Evolutionary conservation across 2,797 vertebrate species (phyloP).

Genomic region (Gila robusta): DNA sequence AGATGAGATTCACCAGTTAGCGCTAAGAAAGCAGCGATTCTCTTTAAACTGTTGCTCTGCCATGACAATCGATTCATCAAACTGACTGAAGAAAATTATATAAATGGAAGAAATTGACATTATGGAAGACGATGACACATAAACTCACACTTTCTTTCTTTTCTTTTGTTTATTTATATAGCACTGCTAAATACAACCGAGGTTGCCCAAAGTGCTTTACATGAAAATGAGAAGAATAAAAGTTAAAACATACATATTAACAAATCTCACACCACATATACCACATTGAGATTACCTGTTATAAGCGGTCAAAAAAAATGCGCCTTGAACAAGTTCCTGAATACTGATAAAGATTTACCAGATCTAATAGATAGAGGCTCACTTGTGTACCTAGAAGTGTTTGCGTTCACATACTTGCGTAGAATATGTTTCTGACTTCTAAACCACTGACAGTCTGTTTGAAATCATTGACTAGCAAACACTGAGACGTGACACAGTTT

Average conservation of each 20-base stretch:
- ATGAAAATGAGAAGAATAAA: too few species aligned
- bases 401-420: neutral
- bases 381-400: neutral
- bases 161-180: too few species aligned
- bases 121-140: neutral
- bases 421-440: neutral
- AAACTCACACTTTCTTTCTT: neutral
- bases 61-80: neutral
- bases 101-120: neutral
- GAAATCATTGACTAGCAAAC: neutral
- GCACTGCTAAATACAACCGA: too few species aligned
- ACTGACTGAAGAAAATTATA: neutral
- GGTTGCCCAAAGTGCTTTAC: too few species aligned
- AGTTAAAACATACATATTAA: too few species aligned
- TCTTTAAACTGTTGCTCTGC: neutral
- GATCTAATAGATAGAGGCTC: neutral
- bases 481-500: neutral
- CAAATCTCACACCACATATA: too few species aligned
- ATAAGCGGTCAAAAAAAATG: too few species aligned
- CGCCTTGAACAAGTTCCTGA: too few species aligned
- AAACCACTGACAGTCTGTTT: neutral
- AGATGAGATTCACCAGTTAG: neutral
- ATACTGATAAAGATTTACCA: too few species aligned
- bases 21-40: neutral
- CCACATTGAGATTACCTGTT: too few species aligned